These are phyloP conservation scores for Chloropsis hardwickii DNA, from an alignment of 2,113 vertebrate species.

Conservation along the genomic window DNA sequence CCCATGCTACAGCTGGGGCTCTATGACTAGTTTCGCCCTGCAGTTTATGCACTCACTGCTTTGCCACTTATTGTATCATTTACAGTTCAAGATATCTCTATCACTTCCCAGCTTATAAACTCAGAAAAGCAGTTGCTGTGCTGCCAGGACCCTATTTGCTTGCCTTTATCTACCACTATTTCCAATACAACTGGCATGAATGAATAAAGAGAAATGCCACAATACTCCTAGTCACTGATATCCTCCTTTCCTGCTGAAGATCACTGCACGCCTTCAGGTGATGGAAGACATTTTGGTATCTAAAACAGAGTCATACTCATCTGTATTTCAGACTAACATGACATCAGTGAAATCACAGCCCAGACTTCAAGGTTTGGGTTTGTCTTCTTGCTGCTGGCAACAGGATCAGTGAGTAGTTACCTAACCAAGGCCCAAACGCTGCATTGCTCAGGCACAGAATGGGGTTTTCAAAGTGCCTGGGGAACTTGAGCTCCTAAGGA, in stretches of 20 bases:
- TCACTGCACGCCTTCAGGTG: background rate
- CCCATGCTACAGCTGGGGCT: background rate
- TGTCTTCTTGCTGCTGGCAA: background rate
- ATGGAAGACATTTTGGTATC: background rate
- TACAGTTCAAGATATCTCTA: background rate
- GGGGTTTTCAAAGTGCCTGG: background rate
- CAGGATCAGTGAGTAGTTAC: background rate
- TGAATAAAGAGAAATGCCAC: background rate
- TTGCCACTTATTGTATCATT: background rate
- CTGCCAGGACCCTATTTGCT: background rate
- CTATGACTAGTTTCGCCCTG: background rate
- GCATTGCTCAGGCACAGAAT: background rate
- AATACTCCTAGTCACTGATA: background rate
- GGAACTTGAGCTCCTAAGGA: background rate
- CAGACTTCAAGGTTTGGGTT: background rate
- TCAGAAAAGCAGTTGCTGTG: background rate
- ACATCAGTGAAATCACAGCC: conserved; percentile 23
- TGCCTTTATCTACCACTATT: background rate
- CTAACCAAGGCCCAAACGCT: rapidly evolving
- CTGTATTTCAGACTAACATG: background rate
- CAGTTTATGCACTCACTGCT: background rate
- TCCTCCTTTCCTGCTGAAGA: background rate
- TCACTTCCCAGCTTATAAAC: background rate
- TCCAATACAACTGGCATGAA: background rate
- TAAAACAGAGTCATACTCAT: background rate